Percentiles rank a stretch among this genome's conserved stretches.
phyloP scores from a whole-genome alignment of 2,888 invertebrate genomes.

The Caenorhabditis sp. region DNA sequence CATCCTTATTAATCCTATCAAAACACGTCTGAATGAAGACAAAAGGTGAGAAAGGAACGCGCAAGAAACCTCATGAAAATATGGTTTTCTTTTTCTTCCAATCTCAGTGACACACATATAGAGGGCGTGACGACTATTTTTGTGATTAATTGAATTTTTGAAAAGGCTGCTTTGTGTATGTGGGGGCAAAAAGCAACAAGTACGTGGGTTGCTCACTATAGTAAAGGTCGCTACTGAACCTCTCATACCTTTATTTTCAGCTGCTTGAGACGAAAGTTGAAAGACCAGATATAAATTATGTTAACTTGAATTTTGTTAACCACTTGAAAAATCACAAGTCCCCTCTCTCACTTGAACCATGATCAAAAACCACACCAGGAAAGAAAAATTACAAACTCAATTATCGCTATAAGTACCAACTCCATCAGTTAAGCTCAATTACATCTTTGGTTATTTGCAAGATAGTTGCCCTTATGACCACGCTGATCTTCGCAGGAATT shows the following conservation, averaged over 20 bases:
- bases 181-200: neutral
- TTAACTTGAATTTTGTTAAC: neutral
- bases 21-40: conserved; percentile 9
- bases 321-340: neutral
- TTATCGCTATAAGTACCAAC: neutral
- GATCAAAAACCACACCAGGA: conserved; percentile 2
- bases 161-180: conserved; percentile 20
- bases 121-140: conserved; percentile 18
- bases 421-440: conserved; percentile 8
- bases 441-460: conserved; percentile 7
- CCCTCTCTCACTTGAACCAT: neutral
- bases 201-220: conserved; percentile 18
- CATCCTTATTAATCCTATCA: conserved; percentile 43
- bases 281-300: conserved; percentile 1
- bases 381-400: neutral
- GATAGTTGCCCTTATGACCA: neutral
- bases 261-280: conserved; percentile 7
- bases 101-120: neutral
- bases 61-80: neutral
- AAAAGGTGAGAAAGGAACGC: conserved; percentile 7
- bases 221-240: neutral
- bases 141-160: conserved; percentile 55
- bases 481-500: conserved; percentile 9
- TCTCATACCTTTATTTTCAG: neutral
- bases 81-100: conserved; percentile 9